phyloP scores from a whole-genome alignment of 2,797 vertebrate genomes.

The Rhabdophis nuchalis region DNA sequence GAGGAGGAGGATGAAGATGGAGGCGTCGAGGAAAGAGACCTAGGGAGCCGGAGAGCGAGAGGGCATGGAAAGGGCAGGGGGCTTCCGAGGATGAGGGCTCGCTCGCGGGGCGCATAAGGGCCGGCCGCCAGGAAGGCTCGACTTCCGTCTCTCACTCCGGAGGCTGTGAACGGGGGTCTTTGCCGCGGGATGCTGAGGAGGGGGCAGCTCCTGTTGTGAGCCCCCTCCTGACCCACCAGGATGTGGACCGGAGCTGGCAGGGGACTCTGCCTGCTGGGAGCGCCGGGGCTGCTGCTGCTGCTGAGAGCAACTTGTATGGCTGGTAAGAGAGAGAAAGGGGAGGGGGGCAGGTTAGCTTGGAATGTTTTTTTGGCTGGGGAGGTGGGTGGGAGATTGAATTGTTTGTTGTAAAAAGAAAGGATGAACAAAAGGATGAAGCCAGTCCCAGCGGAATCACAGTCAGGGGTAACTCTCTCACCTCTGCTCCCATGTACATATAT shows the following conservation, averaged over 20 bases:
- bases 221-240: background rate
- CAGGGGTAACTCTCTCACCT: background rate
- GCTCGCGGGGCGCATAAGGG: background rate
- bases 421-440: background rate
- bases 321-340: conserved; percentile 11
- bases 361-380: background rate
- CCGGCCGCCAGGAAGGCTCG: background rate
- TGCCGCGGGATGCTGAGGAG: conserved; percentile 11
- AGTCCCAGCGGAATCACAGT: background rate
- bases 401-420: background rate
- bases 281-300: background rate
- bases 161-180: background rate
- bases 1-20: background rate
- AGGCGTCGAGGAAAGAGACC: conserved; percentile 2
- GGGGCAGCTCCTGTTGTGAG: background rate
- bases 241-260: background rate
- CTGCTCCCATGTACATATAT: too few species aligned
- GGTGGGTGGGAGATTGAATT: background rate
- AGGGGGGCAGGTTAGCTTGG: background rate
- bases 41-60: background rate
- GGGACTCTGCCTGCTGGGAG: conserved; percentile 14
- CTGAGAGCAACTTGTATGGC: conserved; percentile 28
- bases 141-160: background rate
- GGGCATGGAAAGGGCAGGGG: background rate
- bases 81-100: background rate